Evolutionary conservation across 2,888 invertebrate species (phyloP).

Genomic region (Pedicia rivosa): DNA sequence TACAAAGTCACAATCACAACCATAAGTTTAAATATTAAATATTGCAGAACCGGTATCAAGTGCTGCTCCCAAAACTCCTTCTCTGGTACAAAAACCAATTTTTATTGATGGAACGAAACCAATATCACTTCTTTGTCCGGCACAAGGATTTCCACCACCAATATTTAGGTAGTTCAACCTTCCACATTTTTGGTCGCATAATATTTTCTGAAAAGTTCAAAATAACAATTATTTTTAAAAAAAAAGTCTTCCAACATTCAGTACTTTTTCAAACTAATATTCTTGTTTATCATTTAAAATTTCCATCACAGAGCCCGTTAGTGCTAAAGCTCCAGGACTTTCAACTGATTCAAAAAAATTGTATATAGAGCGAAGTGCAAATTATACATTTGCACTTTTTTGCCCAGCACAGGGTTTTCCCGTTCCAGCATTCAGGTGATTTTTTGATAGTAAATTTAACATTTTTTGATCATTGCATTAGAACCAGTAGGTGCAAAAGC

Average conservation of each 20-base stretch:
- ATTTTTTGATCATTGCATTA: conserved; percentile 20
- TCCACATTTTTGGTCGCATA: too few relatives aligned
- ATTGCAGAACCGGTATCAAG: conserved; percentile 47
- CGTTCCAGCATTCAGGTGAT: conserved; percentile 45
- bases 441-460: conserved; percentile 6
- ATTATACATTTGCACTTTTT: conserved; percentile 47
- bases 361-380: conserved; percentile 38
- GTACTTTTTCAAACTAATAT: too few relatives aligned
- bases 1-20: conserved; percentile 15
- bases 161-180: conserved; percentile 52
- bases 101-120: conserved; percentile 43
- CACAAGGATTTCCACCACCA: conserved; percentile 52
- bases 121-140: conserved; percentile 46
- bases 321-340: conserved; percentile 55
- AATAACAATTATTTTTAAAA: too few relatives aligned
- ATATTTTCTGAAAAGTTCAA: too few relatives aligned
- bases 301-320: conserved; percentile 40
- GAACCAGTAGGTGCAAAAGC: conserved; percentile 56
- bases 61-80: conserved; percentile 49
- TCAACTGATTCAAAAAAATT: conserved; percentile 42
- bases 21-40: conserved; percentile 10
- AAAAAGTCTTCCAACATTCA: too few relatives aligned
- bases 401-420: conserved; percentile 69
- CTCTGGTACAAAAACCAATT: conserved; percentile 26
- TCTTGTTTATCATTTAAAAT: conserved; percentile 24